A percentile compares a stretch with the other conserved stretches of the same genome.
Conservation (phyloP, 2,797 vertebrate genomes). For the Siniperca undulata region DNA sequence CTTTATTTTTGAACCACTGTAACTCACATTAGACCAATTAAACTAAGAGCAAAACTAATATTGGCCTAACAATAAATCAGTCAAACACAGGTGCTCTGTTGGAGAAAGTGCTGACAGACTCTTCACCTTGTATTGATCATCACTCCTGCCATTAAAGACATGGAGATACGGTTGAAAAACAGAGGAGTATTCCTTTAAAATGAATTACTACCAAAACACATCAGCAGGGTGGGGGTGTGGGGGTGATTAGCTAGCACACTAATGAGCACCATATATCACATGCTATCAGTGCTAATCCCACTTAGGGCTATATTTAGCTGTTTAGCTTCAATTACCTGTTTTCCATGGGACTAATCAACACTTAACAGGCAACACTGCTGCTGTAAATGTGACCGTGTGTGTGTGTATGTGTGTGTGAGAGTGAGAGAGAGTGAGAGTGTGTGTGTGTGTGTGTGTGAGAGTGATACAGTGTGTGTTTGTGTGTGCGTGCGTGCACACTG, state of each 20-base stretch:
- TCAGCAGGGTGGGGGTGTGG: background rate
- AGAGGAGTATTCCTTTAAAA: constrained; percentile 36
- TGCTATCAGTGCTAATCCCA: constrained; percentile 74
- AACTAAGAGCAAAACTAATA: background rate
- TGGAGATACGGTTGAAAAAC: constrained; percentile 4
- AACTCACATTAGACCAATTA: background rate
- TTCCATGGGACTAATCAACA: constrained; percentile 76
- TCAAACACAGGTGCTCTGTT: background rate
- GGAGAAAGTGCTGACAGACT: background rate
- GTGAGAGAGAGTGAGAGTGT: constrained; percentile 23
- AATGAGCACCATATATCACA: constrained; percentile 78
- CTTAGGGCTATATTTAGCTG: constrained; percentile 76
- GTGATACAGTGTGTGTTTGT: background rate
- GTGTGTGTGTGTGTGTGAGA: constrained; percentile 10
- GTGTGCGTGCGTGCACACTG: background rate
- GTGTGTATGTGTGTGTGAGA: constrained; percentile 23
- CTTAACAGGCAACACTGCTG: constrained; percentile 39
- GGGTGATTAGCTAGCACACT: constrained; percentile 50
- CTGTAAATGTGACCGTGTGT: constrained; percentile 20
- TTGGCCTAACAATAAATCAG: background rate
- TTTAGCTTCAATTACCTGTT: constrained; percentile 75
- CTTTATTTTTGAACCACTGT: too few species aligned
- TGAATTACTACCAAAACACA: constrained; percentile 13
- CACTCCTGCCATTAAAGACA: background rate
- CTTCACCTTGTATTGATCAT: background rate